Conservation (phyloP, 64 coral and sea anemone species). For the Pocillopora damicornis region DNA sequence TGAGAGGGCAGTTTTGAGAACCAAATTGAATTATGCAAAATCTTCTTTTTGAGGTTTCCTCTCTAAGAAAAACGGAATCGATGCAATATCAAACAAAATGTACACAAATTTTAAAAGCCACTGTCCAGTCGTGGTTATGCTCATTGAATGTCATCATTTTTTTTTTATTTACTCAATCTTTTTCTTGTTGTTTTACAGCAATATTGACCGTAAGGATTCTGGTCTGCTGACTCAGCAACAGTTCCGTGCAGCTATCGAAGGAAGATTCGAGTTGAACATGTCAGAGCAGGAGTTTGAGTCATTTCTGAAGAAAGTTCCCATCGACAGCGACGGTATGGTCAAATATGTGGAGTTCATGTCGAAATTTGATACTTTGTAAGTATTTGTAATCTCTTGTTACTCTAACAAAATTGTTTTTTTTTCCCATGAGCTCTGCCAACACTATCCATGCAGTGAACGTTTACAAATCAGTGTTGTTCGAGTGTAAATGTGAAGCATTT, state of each 20-base stretch:
- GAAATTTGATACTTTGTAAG: slow-evolving; percentile 97
- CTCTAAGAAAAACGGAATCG: too few species aligned
- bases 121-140: too few species aligned
- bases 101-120: too few species aligned
- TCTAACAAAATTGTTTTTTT: not conserved
- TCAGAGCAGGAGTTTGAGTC: slow-evolving; percentile 75
- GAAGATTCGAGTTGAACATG: slow-evolving; percentile 92
- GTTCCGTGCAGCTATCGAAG: slow-evolving; percentile 94
- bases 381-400: not conserved
- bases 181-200: slow-evolving; percentile 45
- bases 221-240: slow-evolving; percentile 95
- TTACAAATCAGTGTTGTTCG: too few species aligned
- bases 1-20: too few species aligned
- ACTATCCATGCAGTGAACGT: too few species aligned
- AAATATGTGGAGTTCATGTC: slow-evolving; percentile 98
- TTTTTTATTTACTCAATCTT: too few species aligned
- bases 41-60: too few species aligned
- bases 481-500: too few species aligned
- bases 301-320: slow-evolving; percentile 71
- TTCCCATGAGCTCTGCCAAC: not conserved
- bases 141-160: too few species aligned
- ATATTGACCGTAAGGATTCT: slow-evolving; percentile 84
- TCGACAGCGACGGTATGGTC: slow-evolving; percentile 91
- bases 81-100: too few species aligned
- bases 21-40: too few species aligned